Evolutionary conservation across 64 coral and sea anemone species (phyloP).

Genomic region (Stylophora pistillata): DNA sequence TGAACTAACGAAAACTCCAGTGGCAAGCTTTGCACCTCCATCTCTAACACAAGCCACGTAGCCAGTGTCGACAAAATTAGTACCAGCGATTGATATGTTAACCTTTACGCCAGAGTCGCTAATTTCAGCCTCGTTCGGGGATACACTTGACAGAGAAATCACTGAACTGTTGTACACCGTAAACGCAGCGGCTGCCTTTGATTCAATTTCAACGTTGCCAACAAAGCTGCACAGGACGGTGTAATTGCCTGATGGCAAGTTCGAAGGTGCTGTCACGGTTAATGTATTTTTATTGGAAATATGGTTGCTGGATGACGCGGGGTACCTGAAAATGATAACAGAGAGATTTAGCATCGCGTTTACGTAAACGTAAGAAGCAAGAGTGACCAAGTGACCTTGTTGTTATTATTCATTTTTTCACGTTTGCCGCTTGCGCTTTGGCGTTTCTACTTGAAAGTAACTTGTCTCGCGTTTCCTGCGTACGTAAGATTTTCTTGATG

Average conservation of each 20-base stretch:
- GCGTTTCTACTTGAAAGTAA: too few relatives aligned
- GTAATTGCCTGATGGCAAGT: neutral
- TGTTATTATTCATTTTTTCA: too few relatives aligned
- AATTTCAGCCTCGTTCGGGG: slow-evolving; percentile 20
- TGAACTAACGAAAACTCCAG: slow-evolving; percentile 36
- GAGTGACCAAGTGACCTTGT: too few relatives aligned
- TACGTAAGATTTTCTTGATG: too few relatives aligned
- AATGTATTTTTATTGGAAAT: neutral
- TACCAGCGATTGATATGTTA: slow-evolving; percentile 51
- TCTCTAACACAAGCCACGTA: slow-evolving; percentile 39
- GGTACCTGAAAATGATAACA: neutral
- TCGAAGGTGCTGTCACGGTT: neutral
- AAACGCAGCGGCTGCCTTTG: neutral
- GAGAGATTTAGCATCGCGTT: too few relatives aligned
- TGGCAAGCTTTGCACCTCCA: neutral
- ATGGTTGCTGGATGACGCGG: too few relatives aligned
- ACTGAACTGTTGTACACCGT: slow-evolving; percentile 5
- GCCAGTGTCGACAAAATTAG: slow-evolving; percentile 62
- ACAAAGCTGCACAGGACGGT: neutral
- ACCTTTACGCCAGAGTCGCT: neutral
- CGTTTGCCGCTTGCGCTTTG: too few relatives aligned
- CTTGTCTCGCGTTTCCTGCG: too few relatives aligned
- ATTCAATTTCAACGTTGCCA: neutral
- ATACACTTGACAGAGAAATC: slow-evolving; percentile 4
- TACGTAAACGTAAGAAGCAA: too few relatives aligned